Evolutionary conservation across 2,113 vertebrate genomes (phyloP).

Genomic region (Ictidomys tridecemlineatus): DNA sequence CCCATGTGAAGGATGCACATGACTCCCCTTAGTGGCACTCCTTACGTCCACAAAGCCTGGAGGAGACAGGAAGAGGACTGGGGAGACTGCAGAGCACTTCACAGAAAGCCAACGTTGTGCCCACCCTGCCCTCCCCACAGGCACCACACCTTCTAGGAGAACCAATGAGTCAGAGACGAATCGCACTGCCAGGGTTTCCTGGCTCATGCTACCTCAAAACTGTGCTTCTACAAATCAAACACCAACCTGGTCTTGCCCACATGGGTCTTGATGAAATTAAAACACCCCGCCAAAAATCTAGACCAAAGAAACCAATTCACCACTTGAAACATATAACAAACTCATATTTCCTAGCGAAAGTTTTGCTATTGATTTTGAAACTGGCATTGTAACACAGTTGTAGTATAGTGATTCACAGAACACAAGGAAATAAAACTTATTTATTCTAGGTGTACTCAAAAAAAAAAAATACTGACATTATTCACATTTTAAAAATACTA

Average conservation of each 20-base stretch:
- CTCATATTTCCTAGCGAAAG: not conserved
- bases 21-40: not conserved
- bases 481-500: not conserved
- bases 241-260: not conserved
- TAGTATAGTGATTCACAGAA: not conserved
- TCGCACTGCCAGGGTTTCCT: not conserved
- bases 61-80: not conserved
- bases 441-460: not conserved
- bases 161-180: not conserved
- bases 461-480: constrained; percentile 10
- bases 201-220: not conserved
- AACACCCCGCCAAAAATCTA: not conserved
- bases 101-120: not conserved
- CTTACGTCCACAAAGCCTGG: not conserved
- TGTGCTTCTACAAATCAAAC: not conserved
- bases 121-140: too few relatives aligned
- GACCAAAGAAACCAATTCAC: not conserved
- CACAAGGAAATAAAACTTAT: not conserved
- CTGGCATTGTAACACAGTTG: not conserved
- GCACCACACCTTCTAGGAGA: not conserved
- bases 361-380: not conserved
- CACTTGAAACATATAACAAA: not conserved
- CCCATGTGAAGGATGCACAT: not conserved
- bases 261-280: not conserved
- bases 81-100: not conserved